phyloP scores from a whole-genome alignment of 2,888 invertebrate species.

The Leucophora obtusa region DNA sequence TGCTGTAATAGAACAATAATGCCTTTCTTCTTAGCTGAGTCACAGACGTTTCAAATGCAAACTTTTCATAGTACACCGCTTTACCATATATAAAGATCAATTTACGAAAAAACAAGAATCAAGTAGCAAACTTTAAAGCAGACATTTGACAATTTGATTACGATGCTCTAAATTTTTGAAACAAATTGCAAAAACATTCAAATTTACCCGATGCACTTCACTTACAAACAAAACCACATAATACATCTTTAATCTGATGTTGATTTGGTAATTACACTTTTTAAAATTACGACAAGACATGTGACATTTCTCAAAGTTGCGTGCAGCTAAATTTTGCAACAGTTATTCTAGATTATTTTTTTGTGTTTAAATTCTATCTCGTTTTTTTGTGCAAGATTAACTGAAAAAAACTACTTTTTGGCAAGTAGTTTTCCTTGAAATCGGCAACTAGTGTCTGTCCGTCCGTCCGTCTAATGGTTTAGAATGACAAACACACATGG shows the following conservation, averaged over 20 bases:
- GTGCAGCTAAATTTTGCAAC: background rate
- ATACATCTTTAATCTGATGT: slow-evolving; percentile 27
- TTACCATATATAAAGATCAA: too few species aligned
- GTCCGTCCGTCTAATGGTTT: slow-evolving; percentile 22
- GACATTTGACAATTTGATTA: slow-evolving; percentile 38
- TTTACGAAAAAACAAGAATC: background rate
- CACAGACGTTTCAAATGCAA: too few species aligned
- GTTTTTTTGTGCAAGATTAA: slow-evolving; percentile 8
- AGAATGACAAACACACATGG: slow-evolving; percentile 24
- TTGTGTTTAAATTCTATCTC: background rate
- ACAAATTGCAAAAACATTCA: slow-evolving; percentile 32
- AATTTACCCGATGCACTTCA: slow-evolving; percentile 26
- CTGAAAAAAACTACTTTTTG: slow-evolving; percentile 41
- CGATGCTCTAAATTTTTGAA: slow-evolving; percentile 32
- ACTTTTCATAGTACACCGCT: too few species aligned
- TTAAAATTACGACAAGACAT: slow-evolving; percentile 30
- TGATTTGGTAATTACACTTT: slow-evolving; percentile 41
- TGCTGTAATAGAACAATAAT: too few species aligned
- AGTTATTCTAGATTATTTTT: background rate
- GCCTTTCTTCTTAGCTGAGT: too few species aligned
- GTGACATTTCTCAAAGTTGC: slow-evolving; percentile 39
- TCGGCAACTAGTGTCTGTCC: slow-evolving; percentile 33
- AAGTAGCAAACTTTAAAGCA: slow-evolving; percentile 32
- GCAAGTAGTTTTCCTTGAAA: slow-evolving; percentile 61
- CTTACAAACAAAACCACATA: background rate